A percentile compares a stretch with the other conserved stretches of the same genome.
Conservation (phyloP, 2,888 invertebrate species). For the Caenorhabditis drosophilae region DNA sequence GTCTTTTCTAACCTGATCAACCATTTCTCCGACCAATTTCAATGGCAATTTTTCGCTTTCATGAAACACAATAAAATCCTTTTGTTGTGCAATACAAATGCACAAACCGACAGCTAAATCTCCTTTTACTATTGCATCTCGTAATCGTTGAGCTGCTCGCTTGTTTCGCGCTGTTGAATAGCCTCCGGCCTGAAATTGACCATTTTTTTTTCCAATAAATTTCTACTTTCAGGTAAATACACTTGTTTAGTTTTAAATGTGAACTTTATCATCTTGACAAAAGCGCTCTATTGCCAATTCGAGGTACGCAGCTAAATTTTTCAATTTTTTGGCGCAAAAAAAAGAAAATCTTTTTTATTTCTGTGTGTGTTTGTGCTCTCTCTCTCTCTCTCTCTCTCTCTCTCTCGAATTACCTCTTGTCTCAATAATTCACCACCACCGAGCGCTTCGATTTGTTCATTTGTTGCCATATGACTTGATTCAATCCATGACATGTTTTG, state of each 20-base stretch:
- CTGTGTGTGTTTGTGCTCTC: too few relatives aligned
- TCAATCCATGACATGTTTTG: slow-evolving; percentile 99
- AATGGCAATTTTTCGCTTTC: slow-evolving; percentile 70
- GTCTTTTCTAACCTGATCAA: slow-evolving; percentile 74
- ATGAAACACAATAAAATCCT: slow-evolving; percentile 87
- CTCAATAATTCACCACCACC: slow-evolving; percentile 92
- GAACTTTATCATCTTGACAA: too few relatives aligned
- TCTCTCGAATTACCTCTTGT: slow-evolving; percentile 84
- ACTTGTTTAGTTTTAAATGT: too few relatives aligned
- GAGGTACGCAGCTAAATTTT: too few relatives aligned
- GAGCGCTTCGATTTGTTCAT: slow-evolving; percentile 94
- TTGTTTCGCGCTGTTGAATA: slow-evolving; percentile 95
- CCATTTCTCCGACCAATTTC: slow-evolving; percentile 81
- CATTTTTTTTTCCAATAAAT: too few relatives aligned
- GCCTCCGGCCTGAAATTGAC: slow-evolving; percentile 87
- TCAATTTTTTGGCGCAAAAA: too few relatives aligned
- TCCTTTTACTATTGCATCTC: slow-evolving; percentile 91
- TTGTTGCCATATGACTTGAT: slow-evolving; percentile 91
- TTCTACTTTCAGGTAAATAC: too few relatives aligned
- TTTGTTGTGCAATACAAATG: slow-evolving; percentile 92
- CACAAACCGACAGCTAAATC: slow-evolving; percentile 89
- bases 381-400: too few relatives aligned
- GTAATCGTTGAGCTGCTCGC: slow-evolving; percentile 88
- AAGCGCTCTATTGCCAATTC: too few relatives aligned
- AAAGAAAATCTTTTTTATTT: too few relatives aligned